Evolutionary conservation across 2,888 invertebrate species (phyloP), one percentile per base, ranked within the genome.

Genomic region (Geophilus truncorum): DNA sequence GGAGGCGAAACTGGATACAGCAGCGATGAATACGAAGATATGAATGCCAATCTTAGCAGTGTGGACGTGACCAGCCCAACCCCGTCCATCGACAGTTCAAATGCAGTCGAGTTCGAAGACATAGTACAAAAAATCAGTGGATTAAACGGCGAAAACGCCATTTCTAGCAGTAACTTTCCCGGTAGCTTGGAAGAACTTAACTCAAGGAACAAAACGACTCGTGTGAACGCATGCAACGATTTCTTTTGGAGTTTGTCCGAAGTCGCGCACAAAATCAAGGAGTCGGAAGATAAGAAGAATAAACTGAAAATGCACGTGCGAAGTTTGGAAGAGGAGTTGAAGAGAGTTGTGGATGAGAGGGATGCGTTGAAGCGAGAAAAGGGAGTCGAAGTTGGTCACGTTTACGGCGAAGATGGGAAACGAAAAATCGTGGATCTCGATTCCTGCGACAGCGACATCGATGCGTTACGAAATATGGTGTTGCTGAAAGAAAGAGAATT

Each of bases 251-350:
- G 70, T 70, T 70, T 70, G 28, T 70, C 70, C 10, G 70, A 70
- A 70, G 70, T 83, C 2, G 82, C 81, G 80, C 81, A 82, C 36
- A 82, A 82, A 62, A 83, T 82, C 77, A 81, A 77, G 28, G 77
- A 79, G 9, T 57, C 82, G 10, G 82, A 83, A 77, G 82, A 83
- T 21, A 82, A 81, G 79, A 81, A 82, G 9, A 76, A 78, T 15
- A 81, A 83, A 45, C 62, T 83, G n/a, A 81, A 82, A 75, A 77
- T 36, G 6, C 81, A 83, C 57, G 82, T 83, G 21, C 80, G 81
- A 2, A 80, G 81, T 12, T 30, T 83, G 28, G 80, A 83, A 77
- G 45, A 51, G 18, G 78, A 81, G 9, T 32, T 80, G 32, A 34
- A 62, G 70, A 80, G 62, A n/a, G 32, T 62, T 3, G 15, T 10